Conservation (phyloP, 1,140 invertebrate genomes). For the Melipona quadrifasciata region DNA sequence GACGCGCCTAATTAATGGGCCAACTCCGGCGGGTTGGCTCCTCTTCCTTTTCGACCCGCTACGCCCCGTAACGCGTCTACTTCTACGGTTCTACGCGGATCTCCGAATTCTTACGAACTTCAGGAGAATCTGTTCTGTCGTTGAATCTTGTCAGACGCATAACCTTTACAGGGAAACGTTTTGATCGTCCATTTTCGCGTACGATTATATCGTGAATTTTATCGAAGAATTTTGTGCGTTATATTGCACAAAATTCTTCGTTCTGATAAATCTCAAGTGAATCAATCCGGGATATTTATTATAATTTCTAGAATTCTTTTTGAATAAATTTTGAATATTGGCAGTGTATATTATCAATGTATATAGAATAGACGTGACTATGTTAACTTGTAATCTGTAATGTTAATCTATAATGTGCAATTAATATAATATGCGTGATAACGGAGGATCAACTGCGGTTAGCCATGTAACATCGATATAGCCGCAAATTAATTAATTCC, state of each 20-base stretch:
- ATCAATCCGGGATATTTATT: no score
- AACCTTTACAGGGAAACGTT: no score
- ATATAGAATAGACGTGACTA: background rate
- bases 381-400: background rate
- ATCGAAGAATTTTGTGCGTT: no score
- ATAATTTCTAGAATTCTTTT: no score
- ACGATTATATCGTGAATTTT: no score
- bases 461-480: constrained; percentile 51
- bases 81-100: background rate
- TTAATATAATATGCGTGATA: background rate
- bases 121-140: background rate
- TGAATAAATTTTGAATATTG: background rate
- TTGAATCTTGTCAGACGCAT: background rate
- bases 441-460: constrained; percentile 3
- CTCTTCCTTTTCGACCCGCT: background rate
- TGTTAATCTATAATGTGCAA: background rate
- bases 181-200: no score
- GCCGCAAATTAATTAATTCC: constrained; percentile 62
- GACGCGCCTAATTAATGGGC: constrained; percentile 28
- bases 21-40: background rate
- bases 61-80: background rate
- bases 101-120: background rate
- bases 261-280: no score
- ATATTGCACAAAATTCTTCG: no score
- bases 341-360: background rate